Evolutionary conservation across 2,888 invertebrate genomes (phyloP), one percentile per base, ranked within the genome.

Genomic region (Drosophila niveifrons): DNA sequence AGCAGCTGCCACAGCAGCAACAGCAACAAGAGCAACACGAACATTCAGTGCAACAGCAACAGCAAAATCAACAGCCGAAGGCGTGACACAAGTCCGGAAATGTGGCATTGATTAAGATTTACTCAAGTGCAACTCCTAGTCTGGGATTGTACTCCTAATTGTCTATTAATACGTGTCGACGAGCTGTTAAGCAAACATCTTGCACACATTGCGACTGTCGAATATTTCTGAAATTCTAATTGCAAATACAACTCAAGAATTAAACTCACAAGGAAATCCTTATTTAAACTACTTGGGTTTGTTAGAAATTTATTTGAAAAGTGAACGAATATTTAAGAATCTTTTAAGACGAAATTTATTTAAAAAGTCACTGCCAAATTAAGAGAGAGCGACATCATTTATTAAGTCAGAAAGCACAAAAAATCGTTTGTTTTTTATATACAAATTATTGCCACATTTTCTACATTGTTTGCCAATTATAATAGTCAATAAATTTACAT

Each of bases 41-140:
- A 17, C 46, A 31, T 8, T 31, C 31, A 10, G 8, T 29, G 50
- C 63, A 47, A 55, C 39, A 18, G 9, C 31, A 17, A 31, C 39
- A 15, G n/a, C 17, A 17, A 18, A 34, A n/a, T 9, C 34, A 17
- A 41, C 17, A 31, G 17, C 51, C 43, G 8, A 51, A 53, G 55
- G 65, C 71, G 74, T 71, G 71, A 67, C 62, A 59, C 55, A 46
- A 53, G 39, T 31, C 69, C 69, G 70, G 66, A 78, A 73, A 67
- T 78, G 67, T 65, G 75, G 75, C 67, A 65, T 72, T 76, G 72
- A 72, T 76, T 68, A 55, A 66, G 59, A 80, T 66, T 58, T 47
- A 58, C 53, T 56, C 56, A 48, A 50, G 44, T 51, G 62, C 9
- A 55, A 39, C 51, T 50, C 57, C 53, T 47, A 56, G 43, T 43